Evolutionary conservation across 1,140 invertebrate genomes (phyloP), one percentile per base, ranked within the genome.

Genomic region (Drosophila truncata): DNA sequence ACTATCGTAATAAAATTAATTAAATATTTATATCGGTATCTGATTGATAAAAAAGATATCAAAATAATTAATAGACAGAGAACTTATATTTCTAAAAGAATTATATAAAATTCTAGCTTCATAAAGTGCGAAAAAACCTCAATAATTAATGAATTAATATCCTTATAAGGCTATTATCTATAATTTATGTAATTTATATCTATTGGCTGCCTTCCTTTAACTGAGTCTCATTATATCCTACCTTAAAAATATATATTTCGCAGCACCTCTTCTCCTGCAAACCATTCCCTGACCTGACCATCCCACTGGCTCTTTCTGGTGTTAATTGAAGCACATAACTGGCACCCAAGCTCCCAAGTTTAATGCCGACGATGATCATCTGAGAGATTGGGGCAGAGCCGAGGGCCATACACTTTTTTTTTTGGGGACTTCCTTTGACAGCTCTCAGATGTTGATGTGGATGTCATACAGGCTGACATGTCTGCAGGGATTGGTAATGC

Each of bases 401-500:
- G 31, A 39, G 46, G 50, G 58, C 57, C 39, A 47, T 35, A 67
- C 47, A 41, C 54, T 31, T 37, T 8, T 11, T 11, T 18, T 80
- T 84, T 85, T 60, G 66, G 78, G 64, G 50, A 62, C 64, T 80
- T 62, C 60, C 80, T 74, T 82, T 82, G 80, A 70, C 76, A 80
- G 42, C 42, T 58, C 59, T 70, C 63, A 42, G 69, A 69, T 82
- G 75, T 67, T 91, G 90, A 90, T 88, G 86, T 90, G 83, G 78
- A 90, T 91, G 91, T 87, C 86, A 91, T 84, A 78, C 80, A 63
- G 78, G 77, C 63, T 91, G 91, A 92, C 91, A 91, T 90, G 85
- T 78, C 81, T 81, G 73, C 49, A 70, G 75, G 73, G 49, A 65
- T 46, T 41, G 75, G 63, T 35, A 58, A 46, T 25, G 69, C 85